Conservation (phyloP, 2,888 invertebrate species). For the Disparrhopalites patrizii region DNA sequence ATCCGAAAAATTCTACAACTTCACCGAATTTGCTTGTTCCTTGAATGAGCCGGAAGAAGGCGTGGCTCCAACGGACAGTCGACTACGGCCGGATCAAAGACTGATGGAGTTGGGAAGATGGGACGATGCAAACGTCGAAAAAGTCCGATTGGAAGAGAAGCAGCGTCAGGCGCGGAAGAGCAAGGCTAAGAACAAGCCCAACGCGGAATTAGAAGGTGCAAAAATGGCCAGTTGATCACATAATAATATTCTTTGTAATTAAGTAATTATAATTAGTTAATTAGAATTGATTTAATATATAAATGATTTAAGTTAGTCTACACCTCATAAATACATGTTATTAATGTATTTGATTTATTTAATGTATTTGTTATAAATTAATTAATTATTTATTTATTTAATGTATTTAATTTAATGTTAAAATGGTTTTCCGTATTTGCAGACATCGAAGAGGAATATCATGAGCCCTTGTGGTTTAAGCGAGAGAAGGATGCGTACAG, state of each 20-base stretch:
- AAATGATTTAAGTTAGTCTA: no score
- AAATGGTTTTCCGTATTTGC: no score
- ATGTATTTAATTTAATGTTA: no score
- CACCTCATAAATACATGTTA: no score
- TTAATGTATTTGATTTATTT: no score
- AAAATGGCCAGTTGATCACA: no score
- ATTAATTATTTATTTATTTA: no score
- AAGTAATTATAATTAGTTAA: no score
- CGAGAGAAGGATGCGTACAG: conserved; percentile 66
- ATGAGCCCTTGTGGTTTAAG: conserved; percentile 90
- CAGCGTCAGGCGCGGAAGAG: conserved; percentile 61
- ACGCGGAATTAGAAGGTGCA: background rate
- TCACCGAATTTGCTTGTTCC: conserved; percentile 91
- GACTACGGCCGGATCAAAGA: conserved; percentile 90
- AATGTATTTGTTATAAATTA: no score
- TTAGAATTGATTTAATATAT: no score
- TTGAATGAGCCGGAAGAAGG: conserved; percentile 90
- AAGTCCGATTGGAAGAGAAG: conserved; percentile 86
- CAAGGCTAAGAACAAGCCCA: background rate
- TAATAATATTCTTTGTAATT: no score
- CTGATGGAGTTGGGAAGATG: conserved; percentile 92
- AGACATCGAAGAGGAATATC: no score
- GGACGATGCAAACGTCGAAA: conserved; percentile 85
- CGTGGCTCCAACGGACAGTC: conserved; percentile 92
- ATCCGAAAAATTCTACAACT: conserved; percentile 78